phyloP scores from a whole-genome alignment of 23 tunicate species.

The Halocynthia roretzi region DNA sequence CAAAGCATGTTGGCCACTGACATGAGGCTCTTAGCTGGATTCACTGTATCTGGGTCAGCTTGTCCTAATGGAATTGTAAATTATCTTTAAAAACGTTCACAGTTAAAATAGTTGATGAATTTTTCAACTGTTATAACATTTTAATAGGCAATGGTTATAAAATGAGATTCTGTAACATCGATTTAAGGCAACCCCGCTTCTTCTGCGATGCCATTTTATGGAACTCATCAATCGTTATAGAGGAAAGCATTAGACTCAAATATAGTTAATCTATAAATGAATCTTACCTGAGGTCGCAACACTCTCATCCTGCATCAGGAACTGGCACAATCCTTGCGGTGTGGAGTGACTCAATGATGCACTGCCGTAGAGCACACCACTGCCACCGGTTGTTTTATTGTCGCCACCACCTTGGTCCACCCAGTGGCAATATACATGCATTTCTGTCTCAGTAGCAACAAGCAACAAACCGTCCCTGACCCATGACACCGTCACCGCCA shows the following conservation, averaged over 20 bases:
- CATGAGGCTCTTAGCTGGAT: conserved; percentile 9
- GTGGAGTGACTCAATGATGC: conserved; percentile 27
- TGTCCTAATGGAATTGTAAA: no score
- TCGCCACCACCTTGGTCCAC: conserved; percentile 6
- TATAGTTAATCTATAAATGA: no score
- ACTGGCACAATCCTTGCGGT: conserved; percentile 22
- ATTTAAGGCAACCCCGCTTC: no score
- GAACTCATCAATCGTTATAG: no score
- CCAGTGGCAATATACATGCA: conserved; percentile 92
- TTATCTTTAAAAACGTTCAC: no score
- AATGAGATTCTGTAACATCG: no score
- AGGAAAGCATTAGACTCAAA: no score
- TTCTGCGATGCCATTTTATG: no score
- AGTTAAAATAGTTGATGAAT: no score
- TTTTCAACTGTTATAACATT: no score
- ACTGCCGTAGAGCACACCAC: conserved; percentile 25
- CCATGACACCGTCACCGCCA: conserved; percentile 69
- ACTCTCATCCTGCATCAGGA: conserved; percentile 1
- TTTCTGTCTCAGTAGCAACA: conserved; percentile 85
- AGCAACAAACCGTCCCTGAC: conserved; percentile 77
- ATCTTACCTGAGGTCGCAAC: no score
- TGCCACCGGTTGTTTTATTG: neutral
- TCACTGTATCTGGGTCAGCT: neutral
- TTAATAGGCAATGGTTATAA: no score
- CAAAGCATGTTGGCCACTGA: conserved; percentile 43